A percentile compares a stretch with the other conserved stretches of the same genome.
Conservation (phyloP, 2,797 vertebrate species). For the Channallabes apus region DNA sequence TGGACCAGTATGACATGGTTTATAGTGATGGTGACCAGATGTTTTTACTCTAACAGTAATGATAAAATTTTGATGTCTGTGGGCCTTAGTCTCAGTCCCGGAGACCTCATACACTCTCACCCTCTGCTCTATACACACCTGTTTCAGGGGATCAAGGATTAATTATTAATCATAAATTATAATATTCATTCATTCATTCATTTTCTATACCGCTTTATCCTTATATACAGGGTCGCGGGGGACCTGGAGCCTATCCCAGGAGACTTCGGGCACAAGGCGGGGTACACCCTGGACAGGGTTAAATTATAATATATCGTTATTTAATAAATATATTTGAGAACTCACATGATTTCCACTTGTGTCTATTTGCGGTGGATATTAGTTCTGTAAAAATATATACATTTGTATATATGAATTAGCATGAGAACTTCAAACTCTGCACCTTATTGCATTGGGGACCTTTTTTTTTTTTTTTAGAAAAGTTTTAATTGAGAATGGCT, state of each 20-base stretch:
- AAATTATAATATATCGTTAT: too few relatives aligned
- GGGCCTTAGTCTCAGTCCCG: not conserved
- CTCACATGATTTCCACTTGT: slow-evolving; percentile 10
- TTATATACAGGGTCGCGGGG: too few relatives aligned
- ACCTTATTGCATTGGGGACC: not conserved
- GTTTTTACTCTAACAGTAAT: slow-evolving; percentile 7
- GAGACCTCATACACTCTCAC: not conserved
- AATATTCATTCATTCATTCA: too few relatives aligned
- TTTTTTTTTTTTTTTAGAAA: too few relatives aligned
- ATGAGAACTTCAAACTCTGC: not conserved
- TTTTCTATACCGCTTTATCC: too few relatives aligned
- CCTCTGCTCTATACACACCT: not conserved
- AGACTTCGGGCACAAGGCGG: too few relatives aligned
- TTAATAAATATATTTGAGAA: not conserved
- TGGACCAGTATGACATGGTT: not conserved
- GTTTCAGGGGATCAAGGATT: not conserved
- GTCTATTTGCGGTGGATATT: not conserved
- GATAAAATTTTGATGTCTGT: slow-evolving; percentile 30
- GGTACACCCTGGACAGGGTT: too few relatives aligned
- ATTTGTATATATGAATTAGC: not conserved
- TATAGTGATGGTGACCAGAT: slow-evolving; percentile 25
- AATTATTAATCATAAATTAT: too few relatives aligned
- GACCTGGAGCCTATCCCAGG: too few relatives aligned
- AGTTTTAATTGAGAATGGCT: not conserved
- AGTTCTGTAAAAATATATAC: not conserved